phyloP scores from a whole-genome alignment of 35 echinoderm and acorn worm species.

The Nesometra sesokonis region DNA sequence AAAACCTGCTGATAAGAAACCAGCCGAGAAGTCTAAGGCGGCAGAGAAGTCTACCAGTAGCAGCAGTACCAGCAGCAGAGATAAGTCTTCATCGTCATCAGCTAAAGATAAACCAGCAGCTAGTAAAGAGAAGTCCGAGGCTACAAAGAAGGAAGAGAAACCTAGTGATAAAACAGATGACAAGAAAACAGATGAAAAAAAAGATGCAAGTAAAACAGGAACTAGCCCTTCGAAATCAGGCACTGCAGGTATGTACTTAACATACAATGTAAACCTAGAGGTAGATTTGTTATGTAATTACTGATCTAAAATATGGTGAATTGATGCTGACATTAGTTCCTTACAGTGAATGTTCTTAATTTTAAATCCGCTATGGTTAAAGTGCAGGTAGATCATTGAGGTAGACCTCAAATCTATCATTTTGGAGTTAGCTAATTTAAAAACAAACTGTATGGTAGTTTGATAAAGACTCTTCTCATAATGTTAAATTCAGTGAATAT shows the following conservation, averaged over 20 bases:
- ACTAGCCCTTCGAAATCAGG: neutral
- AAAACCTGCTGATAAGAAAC: neutral
- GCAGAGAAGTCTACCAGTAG: slow-evolving; percentile 13
- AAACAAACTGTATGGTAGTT: too few relatives aligned
- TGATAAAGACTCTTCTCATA: too few relatives aligned
- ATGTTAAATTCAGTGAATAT: too few relatives aligned
- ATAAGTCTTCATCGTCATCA: neutral
- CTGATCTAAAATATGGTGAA: too few relatives aligned
- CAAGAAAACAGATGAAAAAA: slow-evolving; percentile 23
- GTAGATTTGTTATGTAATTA: too few relatives aligned
- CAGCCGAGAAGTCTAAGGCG: neutral
- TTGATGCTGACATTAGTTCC: too few relatives aligned
- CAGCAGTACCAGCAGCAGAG: neutral
- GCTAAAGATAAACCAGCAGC: neutral
- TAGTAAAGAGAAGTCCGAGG: neutral
- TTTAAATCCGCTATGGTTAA: too few relatives aligned
- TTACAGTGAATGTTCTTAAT: too few relatives aligned
- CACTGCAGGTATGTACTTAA: neutral
- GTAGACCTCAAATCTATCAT: too few relatives aligned
- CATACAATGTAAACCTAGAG: too few relatives aligned
- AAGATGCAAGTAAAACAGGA: slow-evolving; percentile 31
- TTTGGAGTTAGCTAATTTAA: too few relatives aligned
- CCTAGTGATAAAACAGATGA: neutral
- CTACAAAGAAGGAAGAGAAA: slow-evolving; percentile 30
- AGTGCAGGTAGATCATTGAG: too few relatives aligned